phyloP scores from a whole-genome alignment of 2,797 vertebrate species.

The Muscicapa striata region DNA sequence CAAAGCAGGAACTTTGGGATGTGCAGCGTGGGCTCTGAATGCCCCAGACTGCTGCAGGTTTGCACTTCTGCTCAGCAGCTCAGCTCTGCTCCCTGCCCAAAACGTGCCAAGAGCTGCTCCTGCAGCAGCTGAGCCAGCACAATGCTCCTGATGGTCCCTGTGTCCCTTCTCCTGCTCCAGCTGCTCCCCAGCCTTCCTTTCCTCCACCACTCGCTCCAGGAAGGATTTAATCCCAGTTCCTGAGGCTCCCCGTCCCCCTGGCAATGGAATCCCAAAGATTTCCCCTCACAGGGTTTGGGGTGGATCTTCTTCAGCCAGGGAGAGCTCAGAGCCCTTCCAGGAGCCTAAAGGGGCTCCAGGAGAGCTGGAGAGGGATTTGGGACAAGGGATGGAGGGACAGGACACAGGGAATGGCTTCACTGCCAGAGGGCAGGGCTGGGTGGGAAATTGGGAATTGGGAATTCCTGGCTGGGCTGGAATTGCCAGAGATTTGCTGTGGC shows the following conservation, averaged over 20 bases:
- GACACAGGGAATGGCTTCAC: no score
- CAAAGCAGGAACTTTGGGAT: background rate
- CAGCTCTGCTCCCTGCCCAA: background rate
- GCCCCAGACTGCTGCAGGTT: background rate
- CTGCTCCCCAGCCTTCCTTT: background rate
- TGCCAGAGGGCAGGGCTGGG: no score
- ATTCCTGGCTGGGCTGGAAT: background rate
- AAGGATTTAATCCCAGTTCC: background rate
- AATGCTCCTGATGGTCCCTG: background rate
- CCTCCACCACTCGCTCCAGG: background rate
- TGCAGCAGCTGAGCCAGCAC: background rate
- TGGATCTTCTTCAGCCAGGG: background rate
- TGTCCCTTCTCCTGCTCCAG: background rate
- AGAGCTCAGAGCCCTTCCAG: background rate
- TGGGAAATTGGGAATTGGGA: background rate
- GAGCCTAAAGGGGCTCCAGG: no score
- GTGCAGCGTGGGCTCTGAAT: no score
- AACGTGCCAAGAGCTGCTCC: background rate
- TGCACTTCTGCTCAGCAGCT: background rate
- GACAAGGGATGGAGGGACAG: no score
- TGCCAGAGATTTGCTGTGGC: background rate
- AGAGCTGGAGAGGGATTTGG: no score
- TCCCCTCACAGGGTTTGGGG: fast-evolving
- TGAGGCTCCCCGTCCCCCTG: fast-evolving
- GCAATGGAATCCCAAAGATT: background rate